Percentiles rank a stretch among this genome's conserved stretches.
phyloP scores from a whole-genome alignment of 2,113 vertebrate genomes.

The Nycticorax nycticorax region DNA sequence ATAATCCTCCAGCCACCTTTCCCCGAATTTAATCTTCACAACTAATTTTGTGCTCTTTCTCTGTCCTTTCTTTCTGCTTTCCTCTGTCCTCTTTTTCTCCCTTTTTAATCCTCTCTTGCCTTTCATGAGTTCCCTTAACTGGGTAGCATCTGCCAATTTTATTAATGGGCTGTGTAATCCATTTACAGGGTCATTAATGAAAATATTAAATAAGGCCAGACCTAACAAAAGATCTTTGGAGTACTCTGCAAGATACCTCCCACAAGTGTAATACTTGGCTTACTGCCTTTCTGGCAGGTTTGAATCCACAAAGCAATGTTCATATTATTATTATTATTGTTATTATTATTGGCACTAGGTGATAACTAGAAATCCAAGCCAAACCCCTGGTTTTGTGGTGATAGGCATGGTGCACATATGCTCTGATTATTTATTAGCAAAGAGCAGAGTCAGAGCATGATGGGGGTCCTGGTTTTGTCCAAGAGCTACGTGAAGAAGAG shows the following conservation, averaged over 20 bases:
- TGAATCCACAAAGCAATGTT: conserved; percentile 35
- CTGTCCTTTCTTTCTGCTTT: not conserved
- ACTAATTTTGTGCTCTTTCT: not conserved
- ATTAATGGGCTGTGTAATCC: conserved; percentile 58
- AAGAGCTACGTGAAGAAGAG: not conserved
- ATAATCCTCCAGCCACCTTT: not conserved
- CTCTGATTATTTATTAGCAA: conserved; percentile 21
- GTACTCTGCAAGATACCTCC: conserved; percentile 46
- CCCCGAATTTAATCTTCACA: not conserved
- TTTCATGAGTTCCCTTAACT: not conserved
- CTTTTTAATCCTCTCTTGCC: not conserved
- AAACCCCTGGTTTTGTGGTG: not conserved
- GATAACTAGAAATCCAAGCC: conserved; percentile 32
- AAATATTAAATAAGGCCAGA: conserved; percentile 63
- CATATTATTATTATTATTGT: conserved; percentile 66
- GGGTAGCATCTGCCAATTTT: conserved; percentile 59
- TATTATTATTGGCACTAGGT: conserved; percentile 59
- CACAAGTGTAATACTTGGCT: conserved; percentile 63
- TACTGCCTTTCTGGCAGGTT: conserved; percentile 36
- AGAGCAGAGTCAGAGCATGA: not conserved
- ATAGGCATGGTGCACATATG: conserved; percentile 47
- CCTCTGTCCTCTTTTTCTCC: not conserved
- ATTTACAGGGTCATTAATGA: conserved; percentile 62
- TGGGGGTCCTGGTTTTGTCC: not conserved
- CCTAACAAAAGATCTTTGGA: conserved; percentile 65